Percentiles rank a stretch among this genome's conserved stretches.
These are phyloP conservation scores for Paradisaea rubra DNA, from an alignment of 2,113 vertebrate genomes.

Conservation along the genomic window DNA sequence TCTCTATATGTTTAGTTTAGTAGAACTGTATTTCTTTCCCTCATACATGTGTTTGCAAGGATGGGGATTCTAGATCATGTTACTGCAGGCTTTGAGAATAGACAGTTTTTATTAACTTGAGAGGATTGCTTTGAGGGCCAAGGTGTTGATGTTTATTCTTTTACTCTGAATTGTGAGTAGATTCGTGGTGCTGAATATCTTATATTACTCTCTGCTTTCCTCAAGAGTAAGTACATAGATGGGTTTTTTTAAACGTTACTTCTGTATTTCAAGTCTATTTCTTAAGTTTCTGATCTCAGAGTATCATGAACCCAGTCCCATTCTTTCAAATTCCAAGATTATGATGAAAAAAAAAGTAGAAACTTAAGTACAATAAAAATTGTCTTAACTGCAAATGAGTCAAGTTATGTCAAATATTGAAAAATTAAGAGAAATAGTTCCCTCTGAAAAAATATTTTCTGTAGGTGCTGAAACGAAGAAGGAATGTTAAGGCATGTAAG, in stretches of 20 bases:
- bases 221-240: not conserved
- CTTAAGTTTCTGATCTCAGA: not conserved
- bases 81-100: not conserved
- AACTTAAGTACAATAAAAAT: not conserved
- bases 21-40: not conserved
- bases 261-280: not conserved
- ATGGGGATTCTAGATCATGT: not conserved
- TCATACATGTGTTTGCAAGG: not conserved
- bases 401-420: not conserved
- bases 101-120: not conserved
- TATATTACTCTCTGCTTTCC: not conserved
- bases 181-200: not conserved
- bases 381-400: not conserved
- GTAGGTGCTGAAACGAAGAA: not conserved
- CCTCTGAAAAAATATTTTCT: not conserved
- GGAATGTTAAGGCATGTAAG: not conserved
- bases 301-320: not conserved
- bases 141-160: not conserved
- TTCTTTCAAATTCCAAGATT: not conserved
- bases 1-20: not conserved
- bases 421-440: not conserved
- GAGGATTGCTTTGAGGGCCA: not conserved
- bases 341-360: not conserved
- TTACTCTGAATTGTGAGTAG: not conserved
- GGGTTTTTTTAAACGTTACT: not conserved